Conservation (phyloP, 2,113 vertebrate species). For the Blennius ocellaris region DNA sequence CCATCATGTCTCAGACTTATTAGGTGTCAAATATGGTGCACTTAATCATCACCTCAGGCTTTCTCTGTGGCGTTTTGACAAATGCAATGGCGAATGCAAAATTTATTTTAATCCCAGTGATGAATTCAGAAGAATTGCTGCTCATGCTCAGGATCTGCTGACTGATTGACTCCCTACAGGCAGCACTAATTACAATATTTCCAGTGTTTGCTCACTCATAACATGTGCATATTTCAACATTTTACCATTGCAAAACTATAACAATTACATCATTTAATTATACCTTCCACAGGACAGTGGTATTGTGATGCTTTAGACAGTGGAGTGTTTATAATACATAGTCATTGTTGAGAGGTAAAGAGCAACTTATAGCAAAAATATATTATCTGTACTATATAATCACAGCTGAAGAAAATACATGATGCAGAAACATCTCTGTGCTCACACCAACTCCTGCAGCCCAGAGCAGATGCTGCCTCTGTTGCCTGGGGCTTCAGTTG, state of each 20-base stretch:
- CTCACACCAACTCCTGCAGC: constrained; percentile 6
- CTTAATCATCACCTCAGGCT: constrained; percentile 57
- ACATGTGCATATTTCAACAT: constrained; percentile 20
- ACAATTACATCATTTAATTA: constrained; percentile 5
- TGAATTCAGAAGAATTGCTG: constrained; percentile 36
- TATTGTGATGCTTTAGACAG: not conserved
- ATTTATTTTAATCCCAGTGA: constrained; percentile 53
- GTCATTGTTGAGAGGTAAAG: constrained; percentile 13
- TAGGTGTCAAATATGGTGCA: constrained; percentile 44
- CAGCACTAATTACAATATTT: constrained; percentile 39
- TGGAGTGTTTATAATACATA: not conserved
- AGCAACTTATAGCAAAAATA: constrained; percentile 2
- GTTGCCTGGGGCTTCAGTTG: constrained; percentile 44
- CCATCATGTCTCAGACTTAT: constrained; percentile 40
- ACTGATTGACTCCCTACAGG: constrained; percentile 49
- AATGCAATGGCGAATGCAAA: constrained; percentile 42
- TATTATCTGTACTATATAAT: constrained; percentile 5
- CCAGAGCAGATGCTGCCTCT: constrained; percentile 28
- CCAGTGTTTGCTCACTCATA: constrained; percentile 42
- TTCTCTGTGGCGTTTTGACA: constrained; percentile 50
- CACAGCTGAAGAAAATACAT: constrained; percentile 4
- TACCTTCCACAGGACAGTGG: not conserved
- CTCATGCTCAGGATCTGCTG: constrained; percentile 32
- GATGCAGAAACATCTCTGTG: constrained; percentile 9
- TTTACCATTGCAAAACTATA: constrained; percentile 21